These are phyloP conservation scores for Clarias pachynema DNA, from an alignment of 2,797 vertebrate genomes.

Conservation along the genomic window DNA sequence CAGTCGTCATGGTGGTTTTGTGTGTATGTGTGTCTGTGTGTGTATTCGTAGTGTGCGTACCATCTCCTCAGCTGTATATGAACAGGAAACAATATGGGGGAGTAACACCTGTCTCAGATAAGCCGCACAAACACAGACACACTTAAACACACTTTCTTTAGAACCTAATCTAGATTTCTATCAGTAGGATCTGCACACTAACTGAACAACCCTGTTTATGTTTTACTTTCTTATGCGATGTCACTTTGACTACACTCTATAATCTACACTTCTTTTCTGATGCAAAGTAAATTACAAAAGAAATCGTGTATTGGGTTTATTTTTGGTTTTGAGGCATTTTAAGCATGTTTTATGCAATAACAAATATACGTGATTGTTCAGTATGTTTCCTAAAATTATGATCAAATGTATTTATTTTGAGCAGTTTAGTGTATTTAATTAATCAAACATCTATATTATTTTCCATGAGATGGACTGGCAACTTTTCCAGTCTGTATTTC, in stretches of 20 bases:
- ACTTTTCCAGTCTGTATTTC: not conserved
- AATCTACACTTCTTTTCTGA: not conserved
- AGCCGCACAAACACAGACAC: slow-evolving; percentile 46
- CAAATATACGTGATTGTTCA: not conserved
- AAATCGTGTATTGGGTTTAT: not conserved
- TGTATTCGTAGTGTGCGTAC: slow-evolving; percentile 51
- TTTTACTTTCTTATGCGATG: slow-evolving; percentile 12
- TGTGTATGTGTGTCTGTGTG: not conserved
- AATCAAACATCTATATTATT: not conserved
- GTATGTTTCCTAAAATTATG: not conserved
- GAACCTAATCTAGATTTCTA: slow-evolving; percentile 58
- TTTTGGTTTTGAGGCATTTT: not conserved
- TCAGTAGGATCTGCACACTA: slow-evolving; percentile 53
- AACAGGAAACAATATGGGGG: slow-evolving; percentile 76
- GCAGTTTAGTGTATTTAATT: not conserved
- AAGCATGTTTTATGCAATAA: not conserved
- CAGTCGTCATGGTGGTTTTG: slow-evolving; percentile 51
- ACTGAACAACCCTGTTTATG: slow-evolving; percentile 32
- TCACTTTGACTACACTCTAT: not conserved
- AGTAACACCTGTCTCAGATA: slow-evolving; percentile 73
- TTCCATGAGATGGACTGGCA: not conserved
- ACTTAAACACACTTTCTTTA: slow-evolving; percentile 48
- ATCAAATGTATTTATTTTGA: not conserved
- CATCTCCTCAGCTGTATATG: slow-evolving; percentile 55
- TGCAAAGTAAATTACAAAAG: not conserved